Evolutionary conservation across 2,888 invertebrate genomes (phyloP).

Genomic region (Parnassius mnemosyne): DNA sequence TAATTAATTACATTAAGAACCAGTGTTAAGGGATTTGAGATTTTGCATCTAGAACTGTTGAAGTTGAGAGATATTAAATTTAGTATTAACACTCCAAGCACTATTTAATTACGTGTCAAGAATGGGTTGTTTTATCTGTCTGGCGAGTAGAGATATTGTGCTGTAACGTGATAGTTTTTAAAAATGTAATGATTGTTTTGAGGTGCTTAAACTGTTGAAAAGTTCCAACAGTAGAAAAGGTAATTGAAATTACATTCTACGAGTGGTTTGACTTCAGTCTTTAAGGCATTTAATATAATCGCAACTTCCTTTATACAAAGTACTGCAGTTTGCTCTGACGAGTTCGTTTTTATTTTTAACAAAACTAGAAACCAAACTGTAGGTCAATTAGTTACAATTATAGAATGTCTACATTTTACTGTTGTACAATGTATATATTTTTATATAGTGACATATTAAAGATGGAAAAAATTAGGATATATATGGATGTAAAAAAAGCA

Average conservation of each 20-base stretch:
- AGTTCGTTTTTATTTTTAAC: no score
- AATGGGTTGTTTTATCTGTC: constrained; percentile 37
- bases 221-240: constrained; percentile 16
- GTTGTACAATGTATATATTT: no score
- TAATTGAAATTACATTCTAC: constrained; percentile 21
- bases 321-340: no score
- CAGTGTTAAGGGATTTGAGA: constrained; percentile 42
- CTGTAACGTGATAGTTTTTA: constrained; percentile 23
- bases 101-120: constrained; percentile 78
- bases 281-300: no score
- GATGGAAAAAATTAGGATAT: no score
- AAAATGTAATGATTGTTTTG: constrained; percentile 26
- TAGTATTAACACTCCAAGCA: constrained; percentile 73
- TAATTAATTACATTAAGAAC: background rate
- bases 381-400: no score
- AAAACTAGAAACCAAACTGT: no score
- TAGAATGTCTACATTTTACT: no score
- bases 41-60: constrained; percentile 36
- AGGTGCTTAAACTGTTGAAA: constrained; percentile 13
- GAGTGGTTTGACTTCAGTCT: no score
- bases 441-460: no score
- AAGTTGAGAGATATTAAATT: constrained; percentile 73
- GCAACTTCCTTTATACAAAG: no score
- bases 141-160: constrained; percentile 46
- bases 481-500: no score